Evolutionary conservation across 2,113 vertebrate genomes (phyloP).

Genomic region (Acanthisitta chloris): DNA sequence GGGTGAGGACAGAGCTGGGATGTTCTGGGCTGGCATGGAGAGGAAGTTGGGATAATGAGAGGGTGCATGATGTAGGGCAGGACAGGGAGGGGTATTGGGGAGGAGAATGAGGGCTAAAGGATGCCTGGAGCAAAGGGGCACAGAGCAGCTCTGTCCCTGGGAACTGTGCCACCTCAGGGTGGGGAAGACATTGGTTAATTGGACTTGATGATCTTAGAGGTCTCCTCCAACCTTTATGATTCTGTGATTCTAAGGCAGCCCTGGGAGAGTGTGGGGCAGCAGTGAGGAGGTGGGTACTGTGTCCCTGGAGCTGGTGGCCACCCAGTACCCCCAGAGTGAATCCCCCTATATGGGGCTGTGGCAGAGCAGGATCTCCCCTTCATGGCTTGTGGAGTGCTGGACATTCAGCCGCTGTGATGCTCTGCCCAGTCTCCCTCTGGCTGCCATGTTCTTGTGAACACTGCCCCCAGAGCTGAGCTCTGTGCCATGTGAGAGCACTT

Average conservation of each 20-base stretch:
- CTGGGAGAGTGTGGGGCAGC: not conserved
- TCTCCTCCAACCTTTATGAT: no score
- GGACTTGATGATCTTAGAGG: no score
- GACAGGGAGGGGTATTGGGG: not conserved
- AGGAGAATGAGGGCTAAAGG: not conserved
- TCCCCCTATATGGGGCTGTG: rapidly evolving
- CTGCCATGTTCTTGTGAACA: not conserved
- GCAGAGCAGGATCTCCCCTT: not conserved
- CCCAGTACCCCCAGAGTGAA: not conserved
- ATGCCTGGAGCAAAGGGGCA: not conserved
- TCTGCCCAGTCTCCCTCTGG: not conserved
- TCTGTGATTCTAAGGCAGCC: no score
- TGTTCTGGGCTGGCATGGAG: not conserved
- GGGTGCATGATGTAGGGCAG: not conserved
- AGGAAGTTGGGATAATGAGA: not conserved
- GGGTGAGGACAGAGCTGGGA: not conserved
- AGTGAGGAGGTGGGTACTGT: not conserved
- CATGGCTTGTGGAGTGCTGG: not conserved
- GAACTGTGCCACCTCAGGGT: not conserved
- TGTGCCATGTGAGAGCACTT: not conserved
- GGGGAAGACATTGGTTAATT: no score
- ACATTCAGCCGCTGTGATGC: no score
- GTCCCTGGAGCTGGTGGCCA: not conserved
- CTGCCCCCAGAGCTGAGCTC: not conserved
- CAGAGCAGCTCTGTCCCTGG: not conserved